Evolutionary conservation across 2,113 vertebrate genomes (phyloP).

Genomic region (Eudyptes chrysolophus): DNA sequence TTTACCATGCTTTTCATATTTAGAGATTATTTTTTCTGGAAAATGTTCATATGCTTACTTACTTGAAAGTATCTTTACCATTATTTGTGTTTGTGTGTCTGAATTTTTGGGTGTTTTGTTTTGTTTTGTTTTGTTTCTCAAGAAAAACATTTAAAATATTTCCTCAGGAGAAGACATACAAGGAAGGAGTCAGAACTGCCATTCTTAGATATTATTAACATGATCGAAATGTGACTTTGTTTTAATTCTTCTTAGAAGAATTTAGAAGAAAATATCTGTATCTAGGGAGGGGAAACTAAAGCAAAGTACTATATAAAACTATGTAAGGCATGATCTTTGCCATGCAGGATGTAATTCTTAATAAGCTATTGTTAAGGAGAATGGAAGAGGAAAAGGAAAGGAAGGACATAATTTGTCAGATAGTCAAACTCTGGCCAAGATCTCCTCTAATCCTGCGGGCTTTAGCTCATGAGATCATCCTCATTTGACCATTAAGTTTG

Average conservation of each 20-base stretch:
- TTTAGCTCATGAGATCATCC: neutral
- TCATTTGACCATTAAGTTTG: neutral
- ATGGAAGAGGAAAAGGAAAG: neutral
- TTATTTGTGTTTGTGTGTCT: neutral
- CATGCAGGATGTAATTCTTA: neutral
- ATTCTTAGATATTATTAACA: neutral
- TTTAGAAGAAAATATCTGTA: neutral
- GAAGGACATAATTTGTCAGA: neutral
- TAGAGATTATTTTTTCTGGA: neutral
- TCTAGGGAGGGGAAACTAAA: neutral
- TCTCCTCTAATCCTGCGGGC: neutral
- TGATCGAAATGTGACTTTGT: neutral
- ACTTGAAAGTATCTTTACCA: neutral
- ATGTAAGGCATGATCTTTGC: neutral
- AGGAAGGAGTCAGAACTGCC: neutral
- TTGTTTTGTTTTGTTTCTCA: too few species aligned
- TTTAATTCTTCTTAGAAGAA: neutral
- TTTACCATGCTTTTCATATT: neutral
- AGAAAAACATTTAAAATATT: neutral
- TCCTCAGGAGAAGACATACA: neutral
- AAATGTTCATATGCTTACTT: neutral
- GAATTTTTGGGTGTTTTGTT: neutral
- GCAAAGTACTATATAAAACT: neutral
- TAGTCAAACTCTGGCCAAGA: neutral
- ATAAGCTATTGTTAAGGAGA: neutral